Conservation (phyloP, 2,797 vertebrate genomes). For the Lates japonicus region DNA sequence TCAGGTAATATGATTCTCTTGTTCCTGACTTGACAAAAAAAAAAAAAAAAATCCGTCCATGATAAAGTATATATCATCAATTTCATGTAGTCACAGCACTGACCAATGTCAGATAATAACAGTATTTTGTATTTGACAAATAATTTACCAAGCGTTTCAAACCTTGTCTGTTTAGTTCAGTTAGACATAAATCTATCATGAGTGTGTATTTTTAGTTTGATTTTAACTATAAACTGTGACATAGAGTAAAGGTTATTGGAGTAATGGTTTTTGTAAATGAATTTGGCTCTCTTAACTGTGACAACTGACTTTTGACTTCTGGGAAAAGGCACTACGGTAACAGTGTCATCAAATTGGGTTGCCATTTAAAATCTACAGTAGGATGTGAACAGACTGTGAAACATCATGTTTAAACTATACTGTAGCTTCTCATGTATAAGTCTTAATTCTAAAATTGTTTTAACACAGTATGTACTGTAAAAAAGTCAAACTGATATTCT, state of each 20-base stretch:
- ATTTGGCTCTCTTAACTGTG: constrained; percentile 55
- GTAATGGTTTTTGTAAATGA: constrained; percentile 52
- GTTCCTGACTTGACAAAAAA: not conserved
- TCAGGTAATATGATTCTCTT: constrained; percentile 67
- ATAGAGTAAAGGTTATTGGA: not conserved
- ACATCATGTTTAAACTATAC: not conserved
- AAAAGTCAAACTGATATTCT: not conserved
- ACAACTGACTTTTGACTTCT: constrained; percentile 66
- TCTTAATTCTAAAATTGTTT: constrained; percentile 8
- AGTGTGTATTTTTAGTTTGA: not conserved
- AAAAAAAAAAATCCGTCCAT: too few species aligned
- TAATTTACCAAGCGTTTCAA: not conserved
- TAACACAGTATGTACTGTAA: not conserved
- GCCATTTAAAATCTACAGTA: not conserved
- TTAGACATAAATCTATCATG: not conserved
- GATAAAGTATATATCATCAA: not conserved
- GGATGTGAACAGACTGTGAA: not conserved
- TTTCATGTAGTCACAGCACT: not conserved
- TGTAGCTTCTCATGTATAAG: not conserved
- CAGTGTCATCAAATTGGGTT: constrained; percentile 78
- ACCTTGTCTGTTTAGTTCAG: not conserved
- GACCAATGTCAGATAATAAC: not conserved
- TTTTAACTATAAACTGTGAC: constrained; percentile 1
- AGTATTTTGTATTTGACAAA: not conserved
- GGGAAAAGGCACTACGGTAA: constrained; percentile 80